A percentile compares a stretch with the other conserved stretches of the same genome.
Conservation (phyloP, 2,888 invertebrate genomes). For the Hirtodrosophila confusa region DNA sequence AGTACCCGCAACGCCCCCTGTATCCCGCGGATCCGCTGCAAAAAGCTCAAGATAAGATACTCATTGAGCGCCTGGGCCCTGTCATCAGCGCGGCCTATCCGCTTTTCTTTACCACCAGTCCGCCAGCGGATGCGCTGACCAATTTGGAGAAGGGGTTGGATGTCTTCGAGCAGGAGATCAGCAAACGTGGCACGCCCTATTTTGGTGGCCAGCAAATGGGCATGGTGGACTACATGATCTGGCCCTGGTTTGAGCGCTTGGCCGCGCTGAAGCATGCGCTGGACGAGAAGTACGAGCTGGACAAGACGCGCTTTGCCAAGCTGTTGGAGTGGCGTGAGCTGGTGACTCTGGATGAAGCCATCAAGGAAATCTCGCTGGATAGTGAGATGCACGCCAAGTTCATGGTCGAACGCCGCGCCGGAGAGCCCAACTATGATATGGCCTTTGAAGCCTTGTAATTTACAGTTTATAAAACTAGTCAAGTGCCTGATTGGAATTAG, state of each 20-base stretch:
- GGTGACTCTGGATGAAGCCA: constrained; percentile 89
- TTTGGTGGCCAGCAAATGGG: constrained; percentile 90
- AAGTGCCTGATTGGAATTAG: background rate
- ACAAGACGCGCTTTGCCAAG: constrained; percentile 44
- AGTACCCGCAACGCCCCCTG: constrained; percentile 88
- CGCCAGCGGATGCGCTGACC: constrained; percentile 57
- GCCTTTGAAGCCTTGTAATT: constrained; percentile 43
- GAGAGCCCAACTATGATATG: constrained; percentile 86
- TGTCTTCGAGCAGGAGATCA: constrained; percentile 88
- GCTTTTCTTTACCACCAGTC: constrained; percentile 66
- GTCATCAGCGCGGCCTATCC: constrained; percentile 80
- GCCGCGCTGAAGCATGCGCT: constrained; percentile 86
- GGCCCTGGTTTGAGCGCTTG: constrained; percentile 91
- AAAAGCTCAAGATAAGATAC: constrained; percentile 83
- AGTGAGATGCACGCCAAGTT: constrained; percentile 90
- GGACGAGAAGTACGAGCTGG: constrained; percentile 85
- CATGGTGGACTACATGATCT: constrained; percentile 92
- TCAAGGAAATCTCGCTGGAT: constrained; percentile 88
- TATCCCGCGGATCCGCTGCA: constrained; percentile 85
- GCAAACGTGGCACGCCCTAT: constrained; percentile 87
- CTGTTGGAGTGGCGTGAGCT: constrained; percentile 84
- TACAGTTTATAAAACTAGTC: no score
- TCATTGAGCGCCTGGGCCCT: constrained; percentile 81
- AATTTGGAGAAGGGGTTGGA: constrained; percentile 85
- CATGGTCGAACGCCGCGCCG: constrained; percentile 87